Conservation (phyloP, 2,113 vertebrate genomes). For the Limanda limanda region DNA sequence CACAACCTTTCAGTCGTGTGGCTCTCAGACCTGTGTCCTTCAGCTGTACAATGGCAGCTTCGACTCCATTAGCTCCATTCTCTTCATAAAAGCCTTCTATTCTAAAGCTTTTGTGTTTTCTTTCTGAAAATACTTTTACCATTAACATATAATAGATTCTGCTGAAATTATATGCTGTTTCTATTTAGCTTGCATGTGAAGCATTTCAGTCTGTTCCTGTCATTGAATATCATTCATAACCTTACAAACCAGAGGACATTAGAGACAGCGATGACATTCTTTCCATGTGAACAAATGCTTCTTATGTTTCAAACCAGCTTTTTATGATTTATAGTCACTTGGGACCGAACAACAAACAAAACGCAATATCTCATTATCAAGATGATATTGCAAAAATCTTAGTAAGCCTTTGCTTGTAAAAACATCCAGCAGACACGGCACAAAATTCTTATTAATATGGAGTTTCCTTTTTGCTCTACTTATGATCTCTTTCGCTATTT, state of each 20-base stretch:
- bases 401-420: not conserved
- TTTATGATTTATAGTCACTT: not conserved
- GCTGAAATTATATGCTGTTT: not conserved
- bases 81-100: not conserved
- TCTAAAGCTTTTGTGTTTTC: not conserved
- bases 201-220: not conserved
- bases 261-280: not conserved
- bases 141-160: not conserved
- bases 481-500: not conserved
- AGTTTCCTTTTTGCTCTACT: not conserved
- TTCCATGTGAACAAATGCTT: not conserved
- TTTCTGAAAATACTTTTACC: not conserved
- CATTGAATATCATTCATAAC: not conserved
- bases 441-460: too few relatives aligned
- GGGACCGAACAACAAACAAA: not conserved
- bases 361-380: not conserved
- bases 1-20: too few relatives aligned
- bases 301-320: not conserved
- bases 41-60: not conserved
- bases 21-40: conserved; percentile 4
- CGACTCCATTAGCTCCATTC: not conserved
- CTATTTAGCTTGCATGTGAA: not conserved
- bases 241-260: not conserved
- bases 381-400: not conserved
- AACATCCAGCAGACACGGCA: too few relatives aligned